Evolutionary conservation across 2,888 invertebrate species (phyloP).

Genomic region (Heliconius sara): DNA sequence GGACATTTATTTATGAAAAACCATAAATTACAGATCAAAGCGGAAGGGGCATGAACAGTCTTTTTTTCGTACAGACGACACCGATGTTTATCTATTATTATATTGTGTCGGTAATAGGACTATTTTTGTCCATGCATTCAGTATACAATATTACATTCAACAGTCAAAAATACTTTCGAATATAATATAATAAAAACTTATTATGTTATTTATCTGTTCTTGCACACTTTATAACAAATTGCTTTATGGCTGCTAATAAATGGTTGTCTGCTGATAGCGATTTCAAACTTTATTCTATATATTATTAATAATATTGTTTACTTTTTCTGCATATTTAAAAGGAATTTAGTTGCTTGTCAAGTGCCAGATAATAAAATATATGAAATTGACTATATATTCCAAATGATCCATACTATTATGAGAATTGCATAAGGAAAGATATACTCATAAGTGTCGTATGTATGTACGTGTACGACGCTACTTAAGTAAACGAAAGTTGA

Average conservation of each 20-base stretch:
- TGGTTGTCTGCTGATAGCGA: conserved; percentile 14
- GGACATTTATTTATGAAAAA: conserved; percentile 38
- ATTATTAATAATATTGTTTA: conserved; percentile 14
- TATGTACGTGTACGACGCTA: neutral
- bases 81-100: conserved; percentile 31
- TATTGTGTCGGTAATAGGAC: conserved; percentile 30
- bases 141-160: conserved; percentile 1
- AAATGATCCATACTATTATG: neutral
- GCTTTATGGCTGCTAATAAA: conserved; percentile 24
- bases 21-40: conserved; percentile 43
- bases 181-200: conserved; percentile 11
- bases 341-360: neutral
- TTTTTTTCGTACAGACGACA: conserved; percentile 33
- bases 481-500: neutral
- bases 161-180: neutral
- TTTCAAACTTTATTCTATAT: conserved; percentile 1
- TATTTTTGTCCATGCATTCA: conserved; percentile 28
- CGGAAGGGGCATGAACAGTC: conserved; percentile 24
- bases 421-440: neutral
- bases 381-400: neutral
- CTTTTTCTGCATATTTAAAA: neutral
- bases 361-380: conserved; percentile 1
- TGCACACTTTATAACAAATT: conserved; percentile 7
- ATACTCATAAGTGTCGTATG: neutral
- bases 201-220: conserved; percentile 22